Percentiles rank a stretch among this genome's conserved stretches.
Conservation (phyloP, 2,113 vertebrate genomes). For the Phaetusa simplex region DNA sequence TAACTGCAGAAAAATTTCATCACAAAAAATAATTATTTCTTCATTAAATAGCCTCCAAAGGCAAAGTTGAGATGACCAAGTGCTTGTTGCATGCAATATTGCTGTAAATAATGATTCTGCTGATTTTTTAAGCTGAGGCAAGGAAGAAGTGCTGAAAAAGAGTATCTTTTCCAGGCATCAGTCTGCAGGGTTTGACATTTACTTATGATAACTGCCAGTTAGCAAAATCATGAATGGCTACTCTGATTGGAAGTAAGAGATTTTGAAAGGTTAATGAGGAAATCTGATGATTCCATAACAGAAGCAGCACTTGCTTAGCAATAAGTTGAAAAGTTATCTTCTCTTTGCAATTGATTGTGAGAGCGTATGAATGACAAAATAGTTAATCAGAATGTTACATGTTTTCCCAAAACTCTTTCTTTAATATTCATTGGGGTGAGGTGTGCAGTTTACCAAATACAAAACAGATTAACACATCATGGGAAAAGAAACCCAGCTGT, state of each 20-base stretch:
- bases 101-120: not conserved
- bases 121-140: not conserved
- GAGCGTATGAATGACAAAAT: not conserved
- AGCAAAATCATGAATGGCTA: not conserved
- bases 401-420: not conserved
- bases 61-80: not conserved
- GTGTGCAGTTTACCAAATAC: not conserved
- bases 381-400: not conserved
- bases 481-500: not conserved
- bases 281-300: not conserved
- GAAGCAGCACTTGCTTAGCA: not conserved
- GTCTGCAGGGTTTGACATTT: not conserved
- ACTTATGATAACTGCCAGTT: not conserved
- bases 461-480: not conserved
- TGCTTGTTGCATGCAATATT: not conserved
- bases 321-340: not conserved
- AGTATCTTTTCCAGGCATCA: not conserved
- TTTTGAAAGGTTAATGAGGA: not conserved
- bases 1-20: not conserved
- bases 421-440: not conserved
- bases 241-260: not conserved
- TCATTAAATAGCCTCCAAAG: not conserved
- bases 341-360: not conserved
- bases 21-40: not conserved
- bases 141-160: not conserved